Evolutionary conservation across 2,888 invertebrate species (phyloP), one percentile per base, ranked within the genome.

Genomic region (Drosophila basisetae): DNA sequence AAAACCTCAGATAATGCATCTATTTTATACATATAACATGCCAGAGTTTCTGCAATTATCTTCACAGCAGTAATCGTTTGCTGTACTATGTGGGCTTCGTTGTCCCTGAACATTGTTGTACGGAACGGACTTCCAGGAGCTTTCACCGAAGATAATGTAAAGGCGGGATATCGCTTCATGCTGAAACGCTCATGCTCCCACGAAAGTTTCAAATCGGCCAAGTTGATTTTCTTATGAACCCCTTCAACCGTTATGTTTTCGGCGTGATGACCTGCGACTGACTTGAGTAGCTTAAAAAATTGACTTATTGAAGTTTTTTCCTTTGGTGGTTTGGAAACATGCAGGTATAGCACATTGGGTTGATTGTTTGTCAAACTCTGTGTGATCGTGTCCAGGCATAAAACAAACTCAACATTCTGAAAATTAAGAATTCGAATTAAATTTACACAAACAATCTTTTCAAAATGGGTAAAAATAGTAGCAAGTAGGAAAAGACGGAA

Each of bases 111-210:
- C 25, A 92, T 92, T 3, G 94, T 92, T 0, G 91, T 91, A 43
- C 93, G 88, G 3, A 91, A 66, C 11, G 92, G 90, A 72, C 92
- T 92, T 60, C 89, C 90, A 16, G 93, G 92, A 7, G 90, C 84
- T 72, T 95, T 95, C 7, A 98, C 92, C 2, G 96, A 95, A 1
- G 99, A 99, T 6, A 99, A 89, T 0, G 99, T 99, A 91, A 99
- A 97, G 0, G 98, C 98, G 0, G 98, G 96, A 89, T 99, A 95
- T 77, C 98, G 94, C 78, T 97, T 95, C 83, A 99, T 98, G 92
- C 98, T 98, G 94, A 97, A 99, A 80, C 98, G 94, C 93, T 99
- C 99, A 91, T 99, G 99, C 91, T 99, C 99, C 99, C 99, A 99
- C 0, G 98, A 97, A 35, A 99, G 93, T 65, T 96, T 95, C 0